Conservation (phyloP, 2,113 vertebrate genomes). For the Procapra przewalskii region DNA sequence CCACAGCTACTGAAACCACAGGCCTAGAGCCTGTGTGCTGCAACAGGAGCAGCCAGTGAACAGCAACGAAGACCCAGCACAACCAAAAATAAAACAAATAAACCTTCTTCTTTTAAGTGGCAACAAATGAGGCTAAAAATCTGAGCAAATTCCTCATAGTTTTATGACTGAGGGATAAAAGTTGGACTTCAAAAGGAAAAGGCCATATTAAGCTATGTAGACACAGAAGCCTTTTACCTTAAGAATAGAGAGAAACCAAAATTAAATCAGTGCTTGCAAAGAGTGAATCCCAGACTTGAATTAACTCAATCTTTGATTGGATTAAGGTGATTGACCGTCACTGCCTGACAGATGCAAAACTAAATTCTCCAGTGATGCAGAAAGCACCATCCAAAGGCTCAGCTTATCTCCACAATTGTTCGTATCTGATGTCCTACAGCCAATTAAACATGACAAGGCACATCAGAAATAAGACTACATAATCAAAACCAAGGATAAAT, state of each 20-base stretch:
- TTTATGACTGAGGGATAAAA: background rate
- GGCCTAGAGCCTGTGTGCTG: background rate
- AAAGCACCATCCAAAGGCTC: background rate
- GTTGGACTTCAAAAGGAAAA: background rate
- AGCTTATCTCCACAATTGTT: background rate
- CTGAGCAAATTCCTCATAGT: background rate
- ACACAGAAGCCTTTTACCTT: background rate
- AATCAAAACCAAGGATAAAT: conserved; percentile 1
- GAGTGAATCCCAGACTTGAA: background rate
- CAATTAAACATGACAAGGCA: background rate
- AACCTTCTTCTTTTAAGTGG: background rate
- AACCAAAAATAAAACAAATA: background rate
- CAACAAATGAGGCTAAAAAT: background rate
- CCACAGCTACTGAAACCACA: background rate
- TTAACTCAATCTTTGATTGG: background rate
- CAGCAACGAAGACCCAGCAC: background rate
- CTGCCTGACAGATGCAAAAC: background rate
- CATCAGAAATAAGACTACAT: background rate
- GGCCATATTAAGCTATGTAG: background rate
- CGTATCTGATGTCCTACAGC: background rate
- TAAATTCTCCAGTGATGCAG: background rate
- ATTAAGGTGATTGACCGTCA: background rate
- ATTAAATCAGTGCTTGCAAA: background rate
- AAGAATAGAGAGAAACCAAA: background rate
- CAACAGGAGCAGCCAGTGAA: background rate